Base-by-base conservation (phyloP, 2,888 invertebrate genomes). In the Orchestes rusci region DNA sequence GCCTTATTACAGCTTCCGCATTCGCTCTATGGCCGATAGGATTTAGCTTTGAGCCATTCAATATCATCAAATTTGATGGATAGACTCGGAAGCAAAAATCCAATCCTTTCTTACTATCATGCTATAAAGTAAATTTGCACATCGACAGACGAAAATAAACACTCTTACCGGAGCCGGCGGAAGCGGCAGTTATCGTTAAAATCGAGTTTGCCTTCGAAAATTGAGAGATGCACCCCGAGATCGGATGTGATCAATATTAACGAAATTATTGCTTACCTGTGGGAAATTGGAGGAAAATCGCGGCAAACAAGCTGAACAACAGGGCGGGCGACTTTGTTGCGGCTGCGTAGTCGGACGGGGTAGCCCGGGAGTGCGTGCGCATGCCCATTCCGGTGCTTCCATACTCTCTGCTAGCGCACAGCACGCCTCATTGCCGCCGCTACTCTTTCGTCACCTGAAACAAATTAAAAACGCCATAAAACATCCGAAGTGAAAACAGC, bases 371-470 rank as follows among this genome's bases (percentile, higher is more conserved):
- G 84, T 83, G 82, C 81, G 82, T 82, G 79, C 83, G 82, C 84
- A 84, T 81, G 82, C 84, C 85, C 85, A 86, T 86, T 80, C 85
- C 85, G 85, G 82, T 84, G 80, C 80, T 85, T 82, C 85, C 85
- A 86, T 86, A 77, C 75, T 78, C 76, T 73, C 72, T 72, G 76
- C 74, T 77, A 76, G 79, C 80, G 79, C 82, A 79, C 80, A 41
- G 45, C 49, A 45, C 49, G 45, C 80, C 77, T 81, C 81, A 79
- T 82, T 78, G 77, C 80, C 75, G 75, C 76, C 12, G 30, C 36
- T 36, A 19, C 36, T 36, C 36, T 27, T 18, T 18, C 36, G 15
- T 29, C 31, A 23, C 23, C 5, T 20, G 15, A 4, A 8, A 12
- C 7, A 4, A 4, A 18, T 23, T 23, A 23, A 23, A 23, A 23